These are phyloP conservation scores for Eumeta japonica DNA, from an alignment of 1,140 invertebrate genomes.

Conservation along the genomic window DNA sequence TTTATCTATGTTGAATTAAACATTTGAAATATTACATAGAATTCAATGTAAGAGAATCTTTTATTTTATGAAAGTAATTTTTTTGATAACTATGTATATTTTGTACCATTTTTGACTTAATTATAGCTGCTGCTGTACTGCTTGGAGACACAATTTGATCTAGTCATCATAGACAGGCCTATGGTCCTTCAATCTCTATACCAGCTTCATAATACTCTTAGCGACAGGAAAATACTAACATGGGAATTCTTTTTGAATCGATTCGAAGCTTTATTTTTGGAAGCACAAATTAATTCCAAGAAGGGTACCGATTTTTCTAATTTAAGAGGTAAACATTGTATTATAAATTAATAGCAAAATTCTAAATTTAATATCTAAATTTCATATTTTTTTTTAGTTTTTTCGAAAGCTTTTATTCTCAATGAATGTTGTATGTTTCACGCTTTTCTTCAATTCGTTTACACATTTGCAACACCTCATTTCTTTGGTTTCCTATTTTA, in stretches of 20 bases:
- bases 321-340: slow-evolving; percentile 66
- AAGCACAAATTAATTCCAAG: slow-evolving; percentile 89
- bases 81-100: no score
- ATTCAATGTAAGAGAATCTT: no score
- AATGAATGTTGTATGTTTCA: no score
- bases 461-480: no score
- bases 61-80: no score
- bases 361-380: slow-evolving; percentile 1
- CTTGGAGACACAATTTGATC: slow-evolving; percentile 89
- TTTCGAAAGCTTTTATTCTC: no score
- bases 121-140: slow-evolving; percentile 83
- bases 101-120: no score
- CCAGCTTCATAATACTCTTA: slow-evolving; percentile 90
- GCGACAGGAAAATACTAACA: slow-evolving; percentile 84
- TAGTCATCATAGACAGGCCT: slow-evolving; percentile 92
- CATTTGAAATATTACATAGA: no score
- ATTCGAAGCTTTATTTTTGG: slow-evolving; percentile 93
- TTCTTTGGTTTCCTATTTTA: no score
- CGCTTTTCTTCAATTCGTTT: no score
- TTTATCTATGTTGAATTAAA: no score
- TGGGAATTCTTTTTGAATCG: slow-evolving; percentile 99
- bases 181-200: slow-evolving; percentile 96
- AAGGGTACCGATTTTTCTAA: slow-evolving; percentile 79
- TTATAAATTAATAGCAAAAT: background rate
- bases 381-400: slow-evolving; percentile 1